Percentiles rank a stretch among this genome's conserved stretches.
These are phyloP conservation scores for Punctoribates punctum DNA, from an alignment of 2,888 invertebrate genomes.

Conservation along the genomic window DNA sequence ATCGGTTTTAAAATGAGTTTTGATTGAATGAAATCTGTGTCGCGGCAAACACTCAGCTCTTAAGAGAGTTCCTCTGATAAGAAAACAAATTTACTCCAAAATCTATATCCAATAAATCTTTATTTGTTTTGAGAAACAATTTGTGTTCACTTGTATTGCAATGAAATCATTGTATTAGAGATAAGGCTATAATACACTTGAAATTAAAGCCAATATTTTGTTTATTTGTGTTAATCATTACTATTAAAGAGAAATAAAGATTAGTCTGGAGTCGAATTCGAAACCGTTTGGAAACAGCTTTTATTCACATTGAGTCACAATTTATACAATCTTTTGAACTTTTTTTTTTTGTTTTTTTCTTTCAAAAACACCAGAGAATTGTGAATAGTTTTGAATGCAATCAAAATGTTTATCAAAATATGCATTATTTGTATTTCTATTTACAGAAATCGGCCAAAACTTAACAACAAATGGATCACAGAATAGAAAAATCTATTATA, in stretches of 20 bases:
- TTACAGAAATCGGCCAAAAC: not conserved
- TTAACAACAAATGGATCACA: conserved; percentile 25
- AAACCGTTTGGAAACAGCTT: not conserved
- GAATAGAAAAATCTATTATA: conserved; percentile 3
- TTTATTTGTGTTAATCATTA: conserved; percentile 9
- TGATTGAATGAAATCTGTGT: not conserved
- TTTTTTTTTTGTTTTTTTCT: not conserved
- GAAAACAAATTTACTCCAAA: no score
- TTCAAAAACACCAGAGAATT: not conserved
- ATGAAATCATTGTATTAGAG: not conserved
- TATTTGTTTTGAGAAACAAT: not conserved
- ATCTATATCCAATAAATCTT: not conserved
- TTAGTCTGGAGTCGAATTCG: not conserved
- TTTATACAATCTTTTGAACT: not conserved
- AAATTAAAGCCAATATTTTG: conserved; percentile 25
- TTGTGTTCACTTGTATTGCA: not conserved
- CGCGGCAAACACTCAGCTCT: not conserved
- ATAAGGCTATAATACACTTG: conserved; percentile 11
- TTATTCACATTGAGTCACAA: not conserved
- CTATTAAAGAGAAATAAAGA: not conserved
- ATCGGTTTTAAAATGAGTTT: not conserved
- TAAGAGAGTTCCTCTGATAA: not conserved
- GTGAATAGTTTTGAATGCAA: conserved; percentile 8
- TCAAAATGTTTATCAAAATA: conserved; percentile 13
- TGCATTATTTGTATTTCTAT: conserved; percentile 12